Percentiles rank a stretch among this genome's conserved stretches.
Conservation (phyloP, 92 coral and sea anemone genomes). For the Zoanthus gigantus region DNA sequence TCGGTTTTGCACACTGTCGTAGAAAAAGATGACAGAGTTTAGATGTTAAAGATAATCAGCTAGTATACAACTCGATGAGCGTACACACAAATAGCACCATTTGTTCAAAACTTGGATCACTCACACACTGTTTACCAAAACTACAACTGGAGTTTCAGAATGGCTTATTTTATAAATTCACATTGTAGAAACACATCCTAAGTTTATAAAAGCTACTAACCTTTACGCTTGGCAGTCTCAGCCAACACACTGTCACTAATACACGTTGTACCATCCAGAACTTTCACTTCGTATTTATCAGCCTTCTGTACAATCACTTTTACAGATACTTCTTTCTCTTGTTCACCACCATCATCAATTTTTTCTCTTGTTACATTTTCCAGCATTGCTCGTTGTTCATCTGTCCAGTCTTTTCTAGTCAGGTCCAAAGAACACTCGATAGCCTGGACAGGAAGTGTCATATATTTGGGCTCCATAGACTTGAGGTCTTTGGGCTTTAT, state of each 20-base stretch:
- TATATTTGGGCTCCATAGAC: constrained; percentile 71
- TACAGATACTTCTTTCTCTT: constrained; percentile 50
- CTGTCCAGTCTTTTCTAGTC: constrained; percentile 72
- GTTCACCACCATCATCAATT: constrained; percentile 10
- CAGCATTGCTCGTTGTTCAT: constrained; percentile 65
- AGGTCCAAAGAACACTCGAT: constrained; percentile 74
- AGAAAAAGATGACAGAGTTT: too few species aligned
- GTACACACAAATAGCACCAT: too few species aligned
- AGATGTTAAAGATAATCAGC: too few species aligned
- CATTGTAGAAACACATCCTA: neutral
- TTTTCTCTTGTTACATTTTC: constrained; percentile 52
- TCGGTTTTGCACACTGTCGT: too few species aligned
- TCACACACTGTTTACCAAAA: too few species aligned
- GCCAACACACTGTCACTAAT: constrained; percentile 65
- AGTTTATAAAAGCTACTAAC: neutral
- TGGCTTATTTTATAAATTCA: neutral
- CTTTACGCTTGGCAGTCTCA: neutral
- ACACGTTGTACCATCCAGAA: constrained; percentile 61
- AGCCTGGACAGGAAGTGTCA: constrained; percentile 76
- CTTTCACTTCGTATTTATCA: constrained; percentile 67
- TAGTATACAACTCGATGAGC: too few species aligned
- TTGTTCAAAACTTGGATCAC: too few species aligned
- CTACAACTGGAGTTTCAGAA: too few species aligned
- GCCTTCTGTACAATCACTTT: constrained; percentile 54
- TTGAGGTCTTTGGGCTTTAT: constrained; percentile 72